phyloP scores from a whole-genome alignment of 2,797 vertebrate genomes.

The Lagocephalus sceleratus region DNA sequence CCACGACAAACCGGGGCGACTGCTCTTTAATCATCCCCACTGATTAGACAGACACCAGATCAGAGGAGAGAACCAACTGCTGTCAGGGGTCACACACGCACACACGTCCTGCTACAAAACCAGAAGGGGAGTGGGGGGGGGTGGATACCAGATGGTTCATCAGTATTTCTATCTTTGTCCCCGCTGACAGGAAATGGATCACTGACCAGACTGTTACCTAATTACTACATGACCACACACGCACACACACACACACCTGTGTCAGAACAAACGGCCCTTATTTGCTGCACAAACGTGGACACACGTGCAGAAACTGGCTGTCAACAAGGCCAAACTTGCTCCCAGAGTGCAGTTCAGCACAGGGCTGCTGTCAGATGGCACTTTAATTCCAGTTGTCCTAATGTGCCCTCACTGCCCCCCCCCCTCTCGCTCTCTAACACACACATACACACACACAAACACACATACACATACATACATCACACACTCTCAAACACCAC shows the following conservation, averaged over 20 bases:
- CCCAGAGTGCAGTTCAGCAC: constrained; percentile 59
- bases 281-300: constrained; percentile 15
- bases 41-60: constrained; percentile 23
- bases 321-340: constrained; percentile 44
- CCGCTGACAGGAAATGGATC: constrained; percentile 66
- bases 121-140: not conserved
- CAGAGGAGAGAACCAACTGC: constrained; percentile 15
- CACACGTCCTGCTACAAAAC: constrained; percentile 23
- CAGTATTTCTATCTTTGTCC: constrained; percentile 64
- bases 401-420: not conserved
- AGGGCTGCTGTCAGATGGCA: constrained; percentile 55
- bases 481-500: too few species aligned
- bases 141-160: constrained; percentile 68
- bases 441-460: constrained; percentile 19
- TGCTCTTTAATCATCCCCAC: constrained; percentile 25
- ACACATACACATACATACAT: constrained; percentile 16
- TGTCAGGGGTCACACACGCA: constrained; percentile 9
- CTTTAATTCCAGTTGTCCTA: constrained; percentile 48
- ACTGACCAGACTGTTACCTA: constrained; percentile 57
- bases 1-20: constrained; percentile 14
- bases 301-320: constrained; percentile 23
- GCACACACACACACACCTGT: constrained; percentile 10
- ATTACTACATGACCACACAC: constrained; percentile 51
- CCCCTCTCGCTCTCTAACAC: constrained; percentile 26
- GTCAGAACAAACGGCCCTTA: constrained; percentile 8